phyloP scores from a whole-genome alignment of 2,888 invertebrate species.

The Dryadula phaetusa region DNA sequence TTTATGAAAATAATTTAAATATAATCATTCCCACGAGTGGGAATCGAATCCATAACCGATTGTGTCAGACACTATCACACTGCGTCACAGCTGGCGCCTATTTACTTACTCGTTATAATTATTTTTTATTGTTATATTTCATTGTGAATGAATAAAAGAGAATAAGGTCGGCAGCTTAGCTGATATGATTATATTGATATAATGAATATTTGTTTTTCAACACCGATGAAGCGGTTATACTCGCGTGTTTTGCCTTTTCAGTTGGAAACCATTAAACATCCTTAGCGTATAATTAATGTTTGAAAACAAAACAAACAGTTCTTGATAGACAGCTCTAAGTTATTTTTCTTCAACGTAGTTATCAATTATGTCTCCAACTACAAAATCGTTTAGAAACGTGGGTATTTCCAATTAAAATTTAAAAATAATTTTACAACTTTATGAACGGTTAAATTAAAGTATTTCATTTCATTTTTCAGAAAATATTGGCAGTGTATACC shows the following conservation, averaged over 20 bases:
- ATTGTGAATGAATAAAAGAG: neutral
- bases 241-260: slow-evolving; percentile 39
- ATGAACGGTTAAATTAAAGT: neutral
- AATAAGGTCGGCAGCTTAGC: neutral
- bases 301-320: slow-evolving; percentile 46
- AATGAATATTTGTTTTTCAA: slow-evolving; percentile 19
- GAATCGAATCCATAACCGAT: too few relatives aligned
- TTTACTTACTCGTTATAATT: too few relatives aligned
- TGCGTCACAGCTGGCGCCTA: too few relatives aligned
- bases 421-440: neutral
- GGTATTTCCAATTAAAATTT: slow-evolving; percentile 19
- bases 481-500: slow-evolving; percentile 50
- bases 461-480: slow-evolving; percentile 36
- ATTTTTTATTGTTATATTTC: too few relatives aligned
- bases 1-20: too few relatives aligned
- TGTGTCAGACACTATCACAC: too few relatives aligned
- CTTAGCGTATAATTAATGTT: slow-evolving; percentile 41
- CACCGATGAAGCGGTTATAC: slow-evolving; percentile 25
- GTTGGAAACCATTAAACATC: slow-evolving; percentile 46
- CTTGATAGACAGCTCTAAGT: neutral
- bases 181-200: too few relatives aligned
- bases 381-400: slow-evolving; percentile 35
- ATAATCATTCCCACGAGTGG: too few relatives aligned
- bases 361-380: slow-evolving; percentile 40
- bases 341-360: slow-evolving; percentile 17